Evolutionary conservation across 1,140 invertebrate species (phyloP).

Genomic region (Melipona quadrifasciata): DNA sequence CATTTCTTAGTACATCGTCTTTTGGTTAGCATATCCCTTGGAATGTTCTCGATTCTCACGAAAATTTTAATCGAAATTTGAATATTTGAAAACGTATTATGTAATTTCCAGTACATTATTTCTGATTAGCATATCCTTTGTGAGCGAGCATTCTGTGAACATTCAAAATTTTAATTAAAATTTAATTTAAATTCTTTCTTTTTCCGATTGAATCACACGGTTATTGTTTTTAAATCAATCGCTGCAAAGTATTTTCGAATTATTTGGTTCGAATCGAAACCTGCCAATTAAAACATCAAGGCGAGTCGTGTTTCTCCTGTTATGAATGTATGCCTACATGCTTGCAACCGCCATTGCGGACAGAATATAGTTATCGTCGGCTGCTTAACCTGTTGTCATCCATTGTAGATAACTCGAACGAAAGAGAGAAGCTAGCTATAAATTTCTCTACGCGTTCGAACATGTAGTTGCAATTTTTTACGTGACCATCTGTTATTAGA

Average conservation of each 20-base stretch:
- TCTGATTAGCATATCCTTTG: too few species aligned
- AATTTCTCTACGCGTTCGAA: conserved; percentile 18
- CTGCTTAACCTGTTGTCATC: conserved; percentile 47
- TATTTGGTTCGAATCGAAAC: background rate
- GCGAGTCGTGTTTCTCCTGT: background rate
- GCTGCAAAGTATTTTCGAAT: background rate
- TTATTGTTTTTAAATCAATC: background rate
- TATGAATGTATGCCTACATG: background rate
- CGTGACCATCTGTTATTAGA: background rate
- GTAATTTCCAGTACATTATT: too few species aligned
- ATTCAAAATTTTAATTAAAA: too few species aligned
- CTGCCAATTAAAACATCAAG: background rate
- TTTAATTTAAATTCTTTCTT: too few species aligned
- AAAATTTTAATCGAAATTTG: too few species aligned
- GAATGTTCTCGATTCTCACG: too few species aligned
- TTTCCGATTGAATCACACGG: background rate
- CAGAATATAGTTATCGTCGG: conserved; percentile 34
- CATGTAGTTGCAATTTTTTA: background rate
- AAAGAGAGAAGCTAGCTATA: background rate
- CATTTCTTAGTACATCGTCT: too few species aligned
- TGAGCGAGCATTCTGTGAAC: too few species aligned
- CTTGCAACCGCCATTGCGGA: conserved; percentile 34
- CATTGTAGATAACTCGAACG: conserved; percentile 33
- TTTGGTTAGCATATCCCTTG: too few species aligned
- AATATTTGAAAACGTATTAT: too few species aligned